Base-by-base conservation (phyloP, 1,140 invertebrate genomes). In the Stenopsyche tienmushanensis region DNA sequence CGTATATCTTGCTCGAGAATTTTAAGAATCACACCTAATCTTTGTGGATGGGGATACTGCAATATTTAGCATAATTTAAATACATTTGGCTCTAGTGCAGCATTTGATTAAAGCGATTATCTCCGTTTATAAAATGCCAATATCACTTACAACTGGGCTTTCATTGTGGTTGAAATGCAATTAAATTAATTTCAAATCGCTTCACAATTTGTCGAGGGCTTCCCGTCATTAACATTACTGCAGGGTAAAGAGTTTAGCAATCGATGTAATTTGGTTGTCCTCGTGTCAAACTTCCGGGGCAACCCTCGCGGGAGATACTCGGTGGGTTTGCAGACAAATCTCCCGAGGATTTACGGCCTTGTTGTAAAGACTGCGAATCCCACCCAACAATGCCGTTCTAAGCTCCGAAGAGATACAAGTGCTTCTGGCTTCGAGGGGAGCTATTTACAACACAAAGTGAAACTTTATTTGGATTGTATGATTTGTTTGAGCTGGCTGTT, bases 391-490 rank as follows among this genome's bases (percentile, higher is more conserved):
- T 59, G 57, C 47, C 29, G 13, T 26, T 15, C 26, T 29, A 49
- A 34, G 20, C 45, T 62, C 13, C 9, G 17, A 34, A n/a, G 3
- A 34, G 5, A n/a, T 13, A 42, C n/a, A 21, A 52, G 24, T 17
- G 21, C 20, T n/a, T 5, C 41, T 15, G 54, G 29, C 20, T 15
- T 13, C 10, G 54, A 42, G 15, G 54, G 54, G 41, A 39, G 54
- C 29, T 58, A 17, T 41, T 58, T 34, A n/a, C 29, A 18, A 45
- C 44, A 53, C 50, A 23, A 53, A 13, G 24, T 20, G 50, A 23
- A 23, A 26, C 29, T 52, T 24, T 54, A 64, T 64, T 64, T 64
- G 62, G 44, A 64, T 64, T 64, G 50, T 53, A 53, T 64, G 62
- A 64, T 64, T 64, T 64, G 62, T 64, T 64, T 64, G 58, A 49